Evolutionary conservation across 2,888 invertebrate species (phyloP), one percentile per base, ranked within the genome.

Genomic region (Amphipoea lucens): DNA sequence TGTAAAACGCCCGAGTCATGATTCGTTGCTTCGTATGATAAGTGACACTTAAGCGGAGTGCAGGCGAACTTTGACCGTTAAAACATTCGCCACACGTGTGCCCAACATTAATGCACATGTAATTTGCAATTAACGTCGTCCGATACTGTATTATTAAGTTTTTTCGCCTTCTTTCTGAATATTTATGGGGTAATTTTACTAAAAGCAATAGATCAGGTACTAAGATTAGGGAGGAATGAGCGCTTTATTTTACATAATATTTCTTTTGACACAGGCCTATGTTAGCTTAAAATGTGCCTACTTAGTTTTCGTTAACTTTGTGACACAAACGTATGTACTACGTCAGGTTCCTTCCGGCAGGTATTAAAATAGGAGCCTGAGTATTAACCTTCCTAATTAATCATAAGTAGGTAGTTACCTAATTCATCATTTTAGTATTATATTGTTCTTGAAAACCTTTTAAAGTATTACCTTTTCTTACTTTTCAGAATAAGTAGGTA

Each of bases 161-260:
- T 95, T 95, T 95, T 93, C 90, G 88, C 91, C 91, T 92, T 92
- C 92, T 93, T 91, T 90, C 92, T 96, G 96, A 96, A 96, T 97
- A 96, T 96, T 95, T 95, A 96, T 96, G 92, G 91, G 93, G 96
- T 91, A 95, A 96, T 97, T 97, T 96, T 74, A 96, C 96, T 97
- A 96, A 97, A 96, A 97, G 97, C 95, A 92, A 91, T 86, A 91
- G 93, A 95, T 95, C 92, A 92, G 89, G 88, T 90, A 83, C 87
- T 84, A 81, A 90, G 93, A 94, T 92, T 92, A 92, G 89, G 92
- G 92, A 90, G 90, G 87, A 88, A 83, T 90, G 89, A 89, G 90
- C 89, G 90, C 89, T 87, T 88, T 80, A 83, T 88, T 90, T 89
- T 89, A 89, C 91, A 84, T 92, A 89, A 87, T 81, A 79, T 88